These are phyloP conservation scores for Ctenopoma kingsleyae DNA, from an alignment of 2,797 vertebrate species.

Conservation along the genomic window DNA sequence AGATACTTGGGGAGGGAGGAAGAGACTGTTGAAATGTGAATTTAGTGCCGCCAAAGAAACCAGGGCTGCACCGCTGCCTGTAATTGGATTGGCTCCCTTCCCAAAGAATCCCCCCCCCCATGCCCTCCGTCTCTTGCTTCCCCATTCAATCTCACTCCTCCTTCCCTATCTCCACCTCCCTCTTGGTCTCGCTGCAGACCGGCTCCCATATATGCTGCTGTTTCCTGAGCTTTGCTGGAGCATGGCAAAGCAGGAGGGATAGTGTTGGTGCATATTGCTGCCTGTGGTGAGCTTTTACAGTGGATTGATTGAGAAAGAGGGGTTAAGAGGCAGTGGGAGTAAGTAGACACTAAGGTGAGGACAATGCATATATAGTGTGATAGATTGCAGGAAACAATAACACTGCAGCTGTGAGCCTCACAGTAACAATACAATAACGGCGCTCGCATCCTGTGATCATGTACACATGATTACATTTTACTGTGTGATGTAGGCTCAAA, in stretches of 20 bases:
- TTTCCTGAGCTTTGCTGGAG: conserved; percentile 80
- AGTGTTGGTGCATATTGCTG: conserved; percentile 53
- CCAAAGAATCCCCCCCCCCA: conserved; percentile 75
- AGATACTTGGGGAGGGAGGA: conserved; percentile 55
- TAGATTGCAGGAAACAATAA: conserved; percentile 46
- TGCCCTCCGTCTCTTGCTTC: conserved; percentile 57
- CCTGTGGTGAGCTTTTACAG: conserved; percentile 53
- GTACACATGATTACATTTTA: conserved; percentile 17
- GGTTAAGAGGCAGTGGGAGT: conserved; percentile 63
- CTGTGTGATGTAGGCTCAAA: conserved; percentile 1
- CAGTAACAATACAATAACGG: not conserved
- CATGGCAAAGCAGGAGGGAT: conserved; percentile 63
- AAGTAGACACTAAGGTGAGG: conserved; percentile 49
- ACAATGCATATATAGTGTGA: conserved; percentile 43
- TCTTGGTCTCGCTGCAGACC: conserved; percentile 59
- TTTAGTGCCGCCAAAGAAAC: conserved; percentile 83
- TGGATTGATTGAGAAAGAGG: conserved; percentile 69
- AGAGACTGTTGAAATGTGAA: conserved; percentile 84
- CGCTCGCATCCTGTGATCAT: not conserved
- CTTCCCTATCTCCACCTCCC: conserved; percentile 23
- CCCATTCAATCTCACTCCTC: conserved; percentile 64
- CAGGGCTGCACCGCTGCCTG: conserved; percentile 83
- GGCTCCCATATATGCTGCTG: conserved; percentile 74
- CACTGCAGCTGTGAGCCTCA: conserved; percentile 15
- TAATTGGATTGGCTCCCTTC: conserved; percentile 91